phyloP scores from a whole-genome alignment of 2,888 invertebrate genomes.

The Meandrusa payeni region DNA sequence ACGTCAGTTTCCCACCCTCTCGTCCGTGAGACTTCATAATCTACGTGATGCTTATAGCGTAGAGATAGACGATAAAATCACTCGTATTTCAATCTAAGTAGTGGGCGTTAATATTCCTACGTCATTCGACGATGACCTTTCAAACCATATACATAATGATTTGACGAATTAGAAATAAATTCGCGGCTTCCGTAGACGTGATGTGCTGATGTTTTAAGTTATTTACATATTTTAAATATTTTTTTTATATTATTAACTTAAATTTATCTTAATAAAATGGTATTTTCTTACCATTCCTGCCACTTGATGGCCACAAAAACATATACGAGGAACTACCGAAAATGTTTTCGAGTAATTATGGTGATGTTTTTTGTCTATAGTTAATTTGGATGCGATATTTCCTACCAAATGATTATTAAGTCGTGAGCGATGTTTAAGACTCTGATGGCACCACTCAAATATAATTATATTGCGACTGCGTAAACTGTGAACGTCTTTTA shows the following conservation, averaged over 20 bases:
- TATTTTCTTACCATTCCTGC: slow-evolving; percentile 1
- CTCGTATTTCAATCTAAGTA: no score
- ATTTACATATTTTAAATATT: slow-evolving; percentile 4
- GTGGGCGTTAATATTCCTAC: no score
- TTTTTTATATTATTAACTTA: slow-evolving; percentile 6
- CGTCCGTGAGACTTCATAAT: no score
- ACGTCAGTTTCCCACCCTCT: no score
- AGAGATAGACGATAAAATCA: no score
- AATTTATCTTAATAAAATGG: slow-evolving; percentile 11
- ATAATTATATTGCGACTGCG: slow-evolving; percentile 17
- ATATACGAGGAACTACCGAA: slow-evolving; percentile 13
- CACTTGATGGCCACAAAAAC: slow-evolving; percentile 11
- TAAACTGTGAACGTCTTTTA: slow-evolving; percentile 10
- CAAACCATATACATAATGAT: not conserved
- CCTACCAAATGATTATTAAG: slow-evolving; percentile 40
- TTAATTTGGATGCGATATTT: slow-evolving; percentile 34
- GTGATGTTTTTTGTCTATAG: slow-evolving; percentile 30
- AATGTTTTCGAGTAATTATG: slow-evolving; percentile 9
- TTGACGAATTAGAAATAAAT: slow-evolving; percentile 11
- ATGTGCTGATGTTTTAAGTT: not conserved
- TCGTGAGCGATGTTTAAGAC: slow-evolving; percentile 36
- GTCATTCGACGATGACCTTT: slow-evolving; percentile 4
- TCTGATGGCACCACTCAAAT: slow-evolving; percentile 20
- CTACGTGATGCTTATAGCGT: no score
- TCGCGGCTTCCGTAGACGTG: slow-evolving; percentile 17